Conservation (phyloP, 1,140 invertebrate genomes). For the Saccostrea echinata region DNA sequence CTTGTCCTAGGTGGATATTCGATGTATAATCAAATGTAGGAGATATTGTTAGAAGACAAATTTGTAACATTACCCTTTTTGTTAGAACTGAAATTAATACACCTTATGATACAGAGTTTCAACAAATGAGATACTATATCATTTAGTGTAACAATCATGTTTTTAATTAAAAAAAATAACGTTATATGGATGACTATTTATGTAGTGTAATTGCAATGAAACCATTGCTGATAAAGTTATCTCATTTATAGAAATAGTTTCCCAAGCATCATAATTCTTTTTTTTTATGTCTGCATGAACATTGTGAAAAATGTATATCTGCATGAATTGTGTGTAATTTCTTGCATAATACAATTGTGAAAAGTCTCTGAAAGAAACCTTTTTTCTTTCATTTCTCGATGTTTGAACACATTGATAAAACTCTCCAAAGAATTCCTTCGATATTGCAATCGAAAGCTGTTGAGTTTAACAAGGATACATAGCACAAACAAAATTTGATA, state of each 20-base stretch:
- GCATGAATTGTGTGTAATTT: too few species aligned
- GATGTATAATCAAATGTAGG: neutral
- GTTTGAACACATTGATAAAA: too few species aligned
- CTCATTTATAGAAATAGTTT: neutral
- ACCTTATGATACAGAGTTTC: neutral
- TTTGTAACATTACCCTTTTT: neutral
- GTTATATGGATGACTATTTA: neutral
- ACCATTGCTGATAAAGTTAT: neutral
- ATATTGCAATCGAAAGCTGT: too few species aligned
- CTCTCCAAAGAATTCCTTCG: too few species aligned
- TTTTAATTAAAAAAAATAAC: neutral
- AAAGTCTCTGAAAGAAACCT: too few species aligned
- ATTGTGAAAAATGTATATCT: too few species aligned
- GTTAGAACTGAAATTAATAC: slow-evolving; percentile 15
- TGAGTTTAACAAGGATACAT: too few species aligned
- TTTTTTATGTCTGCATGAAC: too few species aligned
- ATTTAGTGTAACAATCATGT: neutral
- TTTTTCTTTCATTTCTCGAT: too few species aligned
- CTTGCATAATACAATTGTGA: too few species aligned
- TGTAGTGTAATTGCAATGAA: neutral
- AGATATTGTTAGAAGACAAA: neutral
- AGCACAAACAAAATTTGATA: too few species aligned
- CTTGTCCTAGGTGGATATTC: neutral
- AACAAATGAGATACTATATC: neutral
- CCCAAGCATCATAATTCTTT: neutral